These are phyloP conservation scores for Desmodus rotundus DNA, from an alignment of 2,113 vertebrate genomes.

Conservation along the genomic window DNA sequence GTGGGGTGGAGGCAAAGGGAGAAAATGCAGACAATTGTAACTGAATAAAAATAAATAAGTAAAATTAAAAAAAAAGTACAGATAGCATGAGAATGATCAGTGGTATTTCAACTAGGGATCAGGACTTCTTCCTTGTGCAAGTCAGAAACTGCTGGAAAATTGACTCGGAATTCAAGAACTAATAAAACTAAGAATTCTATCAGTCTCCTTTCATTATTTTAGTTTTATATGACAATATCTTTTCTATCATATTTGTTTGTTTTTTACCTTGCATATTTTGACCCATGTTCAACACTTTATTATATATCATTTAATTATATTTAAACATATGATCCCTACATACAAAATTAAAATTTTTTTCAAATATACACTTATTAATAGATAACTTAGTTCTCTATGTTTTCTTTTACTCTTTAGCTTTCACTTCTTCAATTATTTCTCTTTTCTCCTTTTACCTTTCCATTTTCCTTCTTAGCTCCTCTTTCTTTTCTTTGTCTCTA, in stretches of 20 bases:
- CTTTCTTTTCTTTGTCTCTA: not conserved
- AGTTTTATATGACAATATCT: not conserved
- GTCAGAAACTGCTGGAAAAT: not conserved
- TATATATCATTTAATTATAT: not conserved
- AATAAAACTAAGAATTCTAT: not conserved
- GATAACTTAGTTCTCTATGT: not conserved
- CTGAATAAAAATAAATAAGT: no score
- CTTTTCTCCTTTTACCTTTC: not conserved
- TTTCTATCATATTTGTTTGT: not conserved
- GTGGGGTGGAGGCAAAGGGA: no score
- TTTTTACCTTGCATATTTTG: not conserved
- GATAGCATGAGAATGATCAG: not conserved
- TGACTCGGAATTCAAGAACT: not conserved
- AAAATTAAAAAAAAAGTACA: no score
- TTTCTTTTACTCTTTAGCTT: not conserved
- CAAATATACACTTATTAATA: not conserved
- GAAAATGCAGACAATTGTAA: no score
- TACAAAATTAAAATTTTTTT: not conserved
- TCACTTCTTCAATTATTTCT: not conserved
- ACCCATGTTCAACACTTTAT: not conserved
- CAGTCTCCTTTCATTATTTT: not conserved
- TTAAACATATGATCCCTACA: not conserved
- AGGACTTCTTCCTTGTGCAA: not conserved
- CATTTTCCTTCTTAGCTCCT: not conserved
- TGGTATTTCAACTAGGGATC: not conserved